Evolutionary conservation across 2,888 invertebrate species (phyloP).

Genomic region (Hipparchia sbordonii): DNA sequence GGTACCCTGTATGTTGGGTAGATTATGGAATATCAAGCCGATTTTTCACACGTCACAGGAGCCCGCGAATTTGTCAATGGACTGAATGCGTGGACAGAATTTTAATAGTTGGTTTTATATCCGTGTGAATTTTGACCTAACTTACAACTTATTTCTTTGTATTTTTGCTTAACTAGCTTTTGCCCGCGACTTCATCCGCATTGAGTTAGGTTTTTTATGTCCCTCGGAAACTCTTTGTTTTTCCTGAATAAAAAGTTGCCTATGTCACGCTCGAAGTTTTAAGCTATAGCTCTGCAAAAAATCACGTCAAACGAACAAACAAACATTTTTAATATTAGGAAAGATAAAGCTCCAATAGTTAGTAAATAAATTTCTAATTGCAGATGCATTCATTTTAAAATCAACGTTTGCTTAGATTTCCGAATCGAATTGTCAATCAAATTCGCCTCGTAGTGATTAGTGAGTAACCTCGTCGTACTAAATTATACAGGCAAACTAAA

Average conservation of each 20-base stretch:
- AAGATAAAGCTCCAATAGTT: too few species aligned
- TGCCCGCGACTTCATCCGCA: too few species aligned
- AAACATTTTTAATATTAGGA: too few species aligned
- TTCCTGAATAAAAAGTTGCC: too few species aligned
- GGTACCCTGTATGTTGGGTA: not conserved
- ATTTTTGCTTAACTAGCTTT: not conserved
- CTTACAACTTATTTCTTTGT: not conserved
- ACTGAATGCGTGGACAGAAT: conserved; percentile 25
- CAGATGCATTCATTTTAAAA: not conserved
- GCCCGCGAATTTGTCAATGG: conserved; percentile 26
- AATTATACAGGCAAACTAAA: too few species aligned
- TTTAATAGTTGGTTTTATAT: conserved; percentile 15
- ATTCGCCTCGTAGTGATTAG: not conserved
- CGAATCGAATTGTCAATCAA: conserved; percentile 10
- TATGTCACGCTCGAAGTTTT: too few species aligned
- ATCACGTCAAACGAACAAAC: too few species aligned
- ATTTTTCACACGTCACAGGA: conserved; percentile 28
- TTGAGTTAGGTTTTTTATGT: too few species aligned
- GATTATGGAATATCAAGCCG: conserved; percentile 18
- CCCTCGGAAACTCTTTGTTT: too few species aligned
- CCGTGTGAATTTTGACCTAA: conserved; percentile 8
- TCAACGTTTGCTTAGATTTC: not conserved
- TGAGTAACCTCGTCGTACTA: conserved; percentile 2
- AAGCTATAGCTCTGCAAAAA: too few species aligned
- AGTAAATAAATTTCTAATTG: not conserved